phyloP scores from a whole-genome alignment of 2,113 vertebrate species.

The Catharus bicknelli region DNA sequence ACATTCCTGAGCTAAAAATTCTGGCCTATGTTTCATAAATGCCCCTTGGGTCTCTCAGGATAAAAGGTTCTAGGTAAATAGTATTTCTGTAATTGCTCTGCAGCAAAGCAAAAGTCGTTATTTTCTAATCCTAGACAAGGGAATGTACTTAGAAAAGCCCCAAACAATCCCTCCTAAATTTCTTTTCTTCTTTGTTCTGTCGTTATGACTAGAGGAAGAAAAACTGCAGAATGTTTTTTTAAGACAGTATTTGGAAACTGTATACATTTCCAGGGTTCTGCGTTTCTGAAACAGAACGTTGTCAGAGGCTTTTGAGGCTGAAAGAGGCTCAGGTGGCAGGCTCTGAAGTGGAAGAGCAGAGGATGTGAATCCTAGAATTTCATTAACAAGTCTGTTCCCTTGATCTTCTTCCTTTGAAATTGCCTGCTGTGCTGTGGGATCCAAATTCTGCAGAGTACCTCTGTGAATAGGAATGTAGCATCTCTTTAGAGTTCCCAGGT shows the following conservation, averaged over 20 bases:
- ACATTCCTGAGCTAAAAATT: constrained; percentile 24
- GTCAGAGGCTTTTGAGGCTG: background rate
- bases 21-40: background rate
- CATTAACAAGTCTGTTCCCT: background rate
- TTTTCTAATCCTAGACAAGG: background rate
- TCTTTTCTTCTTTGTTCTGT: background rate
- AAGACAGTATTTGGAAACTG: background rate
- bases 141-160: background rate
- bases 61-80: constrained; percentile 33
- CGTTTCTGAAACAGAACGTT: background rate
- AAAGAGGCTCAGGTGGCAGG: background rate
- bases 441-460: background rate
- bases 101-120: background rate
- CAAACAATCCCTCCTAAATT: background rate
- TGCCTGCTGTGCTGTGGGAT: background rate
- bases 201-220: background rate
- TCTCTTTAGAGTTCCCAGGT: background rate
- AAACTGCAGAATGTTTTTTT: background rate
- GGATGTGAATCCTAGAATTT: background rate
- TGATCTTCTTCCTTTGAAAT: background rate
- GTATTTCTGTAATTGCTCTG: constrained; percentile 13
- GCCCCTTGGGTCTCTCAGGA: constrained; percentile 11
- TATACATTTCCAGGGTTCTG: background rate
- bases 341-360: background rate
- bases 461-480: background rate